Base-by-base conservation (phyloP, 1,140 invertebrate genomes). In the Acromyrmex echinatior region DNA sequence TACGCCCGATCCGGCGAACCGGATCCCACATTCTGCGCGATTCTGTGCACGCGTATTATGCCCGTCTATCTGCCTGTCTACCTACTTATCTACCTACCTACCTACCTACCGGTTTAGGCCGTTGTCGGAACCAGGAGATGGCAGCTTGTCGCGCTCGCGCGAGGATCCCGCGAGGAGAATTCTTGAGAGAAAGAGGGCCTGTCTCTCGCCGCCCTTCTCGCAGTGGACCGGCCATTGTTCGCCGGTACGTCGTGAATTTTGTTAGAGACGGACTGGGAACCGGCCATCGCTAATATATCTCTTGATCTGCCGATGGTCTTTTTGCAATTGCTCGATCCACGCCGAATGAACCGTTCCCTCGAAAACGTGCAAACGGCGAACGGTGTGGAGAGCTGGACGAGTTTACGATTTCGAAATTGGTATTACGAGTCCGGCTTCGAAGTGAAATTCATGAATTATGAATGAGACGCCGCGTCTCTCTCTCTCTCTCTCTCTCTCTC, bases 1-100 rank as follows among this genome's bases (percentile, higher is more conserved):
- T 77, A 88, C 80, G 86, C 87, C 87, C 89, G 89, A 94, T 93
- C 90, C 92, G 74, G 56, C 88, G 86, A 91, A 87, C 92, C 76
- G 90, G 88, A 91, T 92, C 86, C 88, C 78, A 70, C 76, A 70
- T 82, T 88, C 81, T 88, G 85, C 79, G 85, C 62, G 73, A 86
- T 86, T 74, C 49, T 25, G 25, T 58, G 39, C 28, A 39, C 49
- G 74, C 31, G 62, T n/a, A 53, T 63, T 78, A 86, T 86, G 16
- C 25, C 66, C 56, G 31, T 35, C 56, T 60, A 51, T 73, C 21
- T 4, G 65, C 65, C 62, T 18, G 21, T 25, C 45, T 58, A 58
- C 35, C 78, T 74, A 58, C 39, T 56, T 58, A 68, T 18, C 70
- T 70, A 56, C 6, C 3, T 56, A 73, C n/a, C 73, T 70, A 62